Base-by-base conservation (phyloP, 2,797 vertebrate genomes). In the Taenioides sp. region DNA sequence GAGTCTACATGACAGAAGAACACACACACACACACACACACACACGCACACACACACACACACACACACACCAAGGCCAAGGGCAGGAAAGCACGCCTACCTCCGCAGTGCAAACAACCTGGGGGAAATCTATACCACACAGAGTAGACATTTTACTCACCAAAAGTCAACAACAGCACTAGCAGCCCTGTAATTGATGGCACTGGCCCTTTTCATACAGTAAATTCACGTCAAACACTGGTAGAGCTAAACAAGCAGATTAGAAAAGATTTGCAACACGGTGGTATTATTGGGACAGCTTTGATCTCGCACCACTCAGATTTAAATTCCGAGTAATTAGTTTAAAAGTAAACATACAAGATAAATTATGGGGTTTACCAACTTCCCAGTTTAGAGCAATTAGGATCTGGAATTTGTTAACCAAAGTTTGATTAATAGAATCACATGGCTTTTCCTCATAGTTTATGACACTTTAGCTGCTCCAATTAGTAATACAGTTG, bases 151-250 rank as follows among this genome's bases (percentile, higher is more conserved):
- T 68, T 27, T 80, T 83, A 89, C 88, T 91, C 78, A 84, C 76
- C 76, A 85, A 88, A 92, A 87, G 92, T 92, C 90, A 93, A 93
- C 89, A 92, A 87, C 25, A 71, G 86, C 83, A 85, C 86, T 80
- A 83, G 76, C 82, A 83, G 79, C 69, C 68, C 65, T 43, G 20
- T 88, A 94, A 93, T 90, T 89, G 89, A 93, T 93, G 87, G 87
- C 86, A 86, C 78, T 78, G 71, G 83, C 89, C 73, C 84, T 86
- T 92, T 91, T 91, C 79, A 92, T 93, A 93, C 90, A 91, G 92
- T 93, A 91, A 92, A 92, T 91, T 82, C 81, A 91, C 90, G 92
- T 93, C 92, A 93, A 93, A 93, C 85, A 88, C 84, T 86, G 88
- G 87, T 75, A 90, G 89, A 88, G 85, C 86, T 69, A 82, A 77